Base-by-base conservation (phyloP, 2,113 vertebrate genomes). In the Mesoclemmys tuberculata region DNA sequence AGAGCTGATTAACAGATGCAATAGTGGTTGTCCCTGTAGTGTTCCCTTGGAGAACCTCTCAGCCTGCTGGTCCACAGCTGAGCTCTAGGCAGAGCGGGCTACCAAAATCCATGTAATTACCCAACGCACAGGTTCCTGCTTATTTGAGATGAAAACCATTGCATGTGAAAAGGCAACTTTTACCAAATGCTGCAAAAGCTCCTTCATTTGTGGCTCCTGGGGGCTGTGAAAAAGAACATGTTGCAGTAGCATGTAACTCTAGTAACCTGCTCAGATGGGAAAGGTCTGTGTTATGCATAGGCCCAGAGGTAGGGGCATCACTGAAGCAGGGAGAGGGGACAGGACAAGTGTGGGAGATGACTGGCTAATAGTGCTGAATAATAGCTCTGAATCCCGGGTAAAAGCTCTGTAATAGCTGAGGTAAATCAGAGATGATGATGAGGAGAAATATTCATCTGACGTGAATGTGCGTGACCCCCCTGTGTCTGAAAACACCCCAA, bases 31-130 rank as follows among this genome's bases (percentile, higher is more conserved):
- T 82, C 64, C 26, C 74, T 1, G 38, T n/a, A 86, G 13, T 31
- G 41, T 79, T 79, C 61, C 86, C 16, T 46, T 75, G 90, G 84
- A 82, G 61, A 90, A 3, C 79, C 77, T 1, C 56, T 27, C 26
- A 46, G 26, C 74, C 44, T 0, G 0, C 38, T 92, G 84, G 49
- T n/a, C 3, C 8, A 6, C 81, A 56, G 87, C 16, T 0, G 0
- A 5, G 79, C 27, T 61, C 58, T 19, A 35, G 61, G 64, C n/a
- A 21, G 64, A 48, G 46, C 41, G 2, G 74, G 38, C 12, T 26
- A 24, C 41, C 10, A 3, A 75, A 75, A n/a, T 22, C 9, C 21
- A 5, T 21, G 64, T n/a, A 7, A 4, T 38, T 68, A 14, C 35
- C 18, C 18, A n/a, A 10, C 8, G 8, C 8, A n/a, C 26, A 8